phyloP scores from a whole-genome alignment of 2,888 invertebrate genomes.

The Tiliacea citrago region DNA sequence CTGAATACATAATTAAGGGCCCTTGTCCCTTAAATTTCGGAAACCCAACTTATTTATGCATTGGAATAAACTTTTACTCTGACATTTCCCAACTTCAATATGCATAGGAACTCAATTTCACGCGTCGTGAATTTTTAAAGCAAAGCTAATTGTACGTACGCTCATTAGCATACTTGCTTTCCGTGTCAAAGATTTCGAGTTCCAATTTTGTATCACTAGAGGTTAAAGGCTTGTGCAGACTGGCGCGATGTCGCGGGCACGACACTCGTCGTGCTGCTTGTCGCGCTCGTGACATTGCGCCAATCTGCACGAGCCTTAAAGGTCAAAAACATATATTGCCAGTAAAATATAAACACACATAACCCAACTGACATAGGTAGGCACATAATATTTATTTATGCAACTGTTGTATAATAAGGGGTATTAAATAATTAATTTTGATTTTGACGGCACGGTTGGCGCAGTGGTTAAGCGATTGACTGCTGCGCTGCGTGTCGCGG shows the following conservation, averaged over 20 bases:
- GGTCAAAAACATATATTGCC: neutral
- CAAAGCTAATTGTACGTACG: conserved; percentile 20
- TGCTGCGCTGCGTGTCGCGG: no score
- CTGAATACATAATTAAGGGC: neutral
- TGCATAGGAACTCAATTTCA: conserved; percentile 47
- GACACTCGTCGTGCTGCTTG: no score
- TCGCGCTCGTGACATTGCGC: no score
- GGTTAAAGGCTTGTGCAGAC: no score
- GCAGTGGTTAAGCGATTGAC: no score
- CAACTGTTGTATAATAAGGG: no score
- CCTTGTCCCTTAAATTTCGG: conserved; percentile 6
- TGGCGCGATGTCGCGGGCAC: no score
- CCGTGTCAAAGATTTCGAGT: conserved; percentile 32
- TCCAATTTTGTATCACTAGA: conserved; percentile 10
- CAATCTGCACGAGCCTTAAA: no score
- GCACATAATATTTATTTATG: no score
- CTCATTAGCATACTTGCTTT: conserved; percentile 53
- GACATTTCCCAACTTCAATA: conserved; percentile 35
- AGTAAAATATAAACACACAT: neutral
- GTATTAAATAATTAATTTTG: no score
- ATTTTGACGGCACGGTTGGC: no score
- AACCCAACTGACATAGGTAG: neutral
- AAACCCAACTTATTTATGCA: conserved; percentile 35
- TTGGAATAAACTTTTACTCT: conserved; percentile 31
- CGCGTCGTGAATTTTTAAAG: conserved; percentile 47